A percentile compares a stretch with the other conserved stretches of the same genome.
Evolutionary conservation across 2,113 vertebrate genomes (phyloP).

Genomic region (Campylomormyrus numenius): DNA sequence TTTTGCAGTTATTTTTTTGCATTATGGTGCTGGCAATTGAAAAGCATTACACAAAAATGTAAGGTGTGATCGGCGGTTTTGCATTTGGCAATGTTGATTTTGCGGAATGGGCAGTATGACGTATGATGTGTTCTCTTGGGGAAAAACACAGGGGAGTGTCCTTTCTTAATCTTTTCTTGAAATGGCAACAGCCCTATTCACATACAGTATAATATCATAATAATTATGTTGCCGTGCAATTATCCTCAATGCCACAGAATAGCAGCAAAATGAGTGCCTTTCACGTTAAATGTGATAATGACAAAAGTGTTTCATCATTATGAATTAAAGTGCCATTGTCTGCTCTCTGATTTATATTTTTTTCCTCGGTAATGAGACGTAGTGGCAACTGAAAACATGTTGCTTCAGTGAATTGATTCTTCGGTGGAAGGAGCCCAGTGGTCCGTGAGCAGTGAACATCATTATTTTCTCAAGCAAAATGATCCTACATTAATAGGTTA

Average conservation of each 20-base stretch:
- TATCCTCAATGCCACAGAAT: constrained; percentile 39
- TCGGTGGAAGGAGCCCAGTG: not conserved
- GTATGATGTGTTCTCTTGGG: not conserved
- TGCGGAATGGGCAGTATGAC: not conserved
- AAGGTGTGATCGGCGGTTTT: constrained; percentile 3
- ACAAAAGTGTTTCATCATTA: constrained; percentile 40
- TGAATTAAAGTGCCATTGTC: constrained; percentile 39
- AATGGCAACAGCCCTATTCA: constrained; percentile 37
- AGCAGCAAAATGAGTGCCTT: constrained; percentile 40
- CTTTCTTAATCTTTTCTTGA: constrained; percentile 34
- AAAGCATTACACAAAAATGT: constrained; percentile 19
- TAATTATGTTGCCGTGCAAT: constrained; percentile 44
- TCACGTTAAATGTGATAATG: constrained; percentile 40
- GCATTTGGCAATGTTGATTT: constrained; percentile 4
- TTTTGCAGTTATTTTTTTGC: constrained; percentile 28
- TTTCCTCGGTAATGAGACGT: constrained; percentile 18
- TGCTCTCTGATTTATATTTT: constrained; percentile 18
- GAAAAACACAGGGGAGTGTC: constrained; percentile 19
- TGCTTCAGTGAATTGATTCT: not conserved
- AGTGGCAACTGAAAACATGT: not conserved
- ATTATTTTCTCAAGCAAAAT: not conserved
- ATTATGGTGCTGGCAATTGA: constrained; percentile 31
- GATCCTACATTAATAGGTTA: not conserved
- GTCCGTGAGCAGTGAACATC: not conserved
- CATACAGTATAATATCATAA: constrained; percentile 33